Base-by-base conservation (phyloP, 2,888 invertebrate genomes). In the Volucella bombylans region DNA sequence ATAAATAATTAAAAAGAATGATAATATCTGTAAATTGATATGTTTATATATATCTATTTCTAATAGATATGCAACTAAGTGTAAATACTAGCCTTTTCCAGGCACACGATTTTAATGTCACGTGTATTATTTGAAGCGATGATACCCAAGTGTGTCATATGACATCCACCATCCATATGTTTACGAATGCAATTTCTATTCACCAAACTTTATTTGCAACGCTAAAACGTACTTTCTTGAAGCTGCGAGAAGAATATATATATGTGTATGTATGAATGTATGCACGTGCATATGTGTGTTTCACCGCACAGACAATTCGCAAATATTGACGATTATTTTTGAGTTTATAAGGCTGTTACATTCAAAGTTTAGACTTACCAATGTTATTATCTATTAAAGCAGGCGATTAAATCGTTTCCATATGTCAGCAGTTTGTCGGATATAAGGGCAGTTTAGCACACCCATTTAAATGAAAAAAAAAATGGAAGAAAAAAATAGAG, bases 361-460 rank as follows among this genome's bases (percentile, higher is more conserved):
- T 1, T 31, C 4, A 31, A 31, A 31, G 31, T 31, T 31, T 31
- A 31, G 6, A 80, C 80, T 80, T 74, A 80, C 80, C 80, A 68
- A 15, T 10, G 23, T 43, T 57, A 11, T 38, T 54, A 15, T 50
- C 18, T 55, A 43, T 39, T 39, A 23, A 15, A 10, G 43, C 52
- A 11, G 31, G 1, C 31, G 1, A 38, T 43, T 23, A 61, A 49
- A 49, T 15, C 52, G 49, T 31, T 64, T 52, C 82, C 82, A 82
- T 82, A 82, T 82, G 73, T 78, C 55, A 82, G 62, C 15, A 72
- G 72, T 67, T 82, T 82, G 67, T 82, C 71, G 65, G 65, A 72
- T 49, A 38, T 62, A 23, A 68, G 62, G 72, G 65, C 61, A 68
- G 67, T 57, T 78, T 73, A 82, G 69, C 82, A 82, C 82, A 78